phyloP scores from a whole-genome alignment of 2,888 invertebrate species.

The Parnassius glacialis region DNA sequence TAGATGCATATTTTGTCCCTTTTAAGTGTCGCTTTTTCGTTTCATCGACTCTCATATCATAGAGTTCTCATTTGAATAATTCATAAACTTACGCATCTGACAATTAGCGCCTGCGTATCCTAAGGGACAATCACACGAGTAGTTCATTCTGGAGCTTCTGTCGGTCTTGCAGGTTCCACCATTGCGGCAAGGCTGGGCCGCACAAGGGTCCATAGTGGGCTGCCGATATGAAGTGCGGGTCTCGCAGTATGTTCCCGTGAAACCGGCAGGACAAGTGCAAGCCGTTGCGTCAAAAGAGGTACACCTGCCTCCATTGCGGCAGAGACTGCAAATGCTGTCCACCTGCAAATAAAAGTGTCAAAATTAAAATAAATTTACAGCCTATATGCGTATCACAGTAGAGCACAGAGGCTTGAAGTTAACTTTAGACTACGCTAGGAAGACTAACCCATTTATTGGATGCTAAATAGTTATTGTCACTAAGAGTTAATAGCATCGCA shows the following conservation, averaged over 20 bases:
- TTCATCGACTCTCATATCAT: too few species aligned
- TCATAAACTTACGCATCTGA: conserved; percentile 83
- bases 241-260: conserved; percentile 63
- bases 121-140: conserved; percentile 90
- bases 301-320: conserved; percentile 85
- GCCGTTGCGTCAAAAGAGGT: conserved; percentile 67
- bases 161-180: conserved; percentile 86
- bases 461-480: too few species aligned
- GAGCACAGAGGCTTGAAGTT: too few species aligned
- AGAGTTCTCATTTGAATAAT: too few species aligned
- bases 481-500: too few species aligned
- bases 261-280: conserved; percentile 79
- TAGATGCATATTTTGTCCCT: too few species aligned
- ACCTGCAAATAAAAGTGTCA: conserved; percentile 31
- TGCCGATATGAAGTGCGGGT: conserved; percentile 41
- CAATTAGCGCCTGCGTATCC: conserved; percentile 90
- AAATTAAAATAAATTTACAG: too few species aligned
- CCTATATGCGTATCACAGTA: too few species aligned
- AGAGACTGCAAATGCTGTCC: conserved; percentile 77
- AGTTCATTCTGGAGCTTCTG: conserved; percentile 60
- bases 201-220: conserved; percentile 73
- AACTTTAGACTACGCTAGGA: too few species aligned
- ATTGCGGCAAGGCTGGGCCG: conserved; percentile 87
- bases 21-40: too few species aligned
- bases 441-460: too few species aligned